Percentiles rank a stretch among this genome's conserved stretches.
Evolutionary conservation across 2,888 invertebrate species (phyloP).

Genomic region (Tenodera sinensis): DNA sequence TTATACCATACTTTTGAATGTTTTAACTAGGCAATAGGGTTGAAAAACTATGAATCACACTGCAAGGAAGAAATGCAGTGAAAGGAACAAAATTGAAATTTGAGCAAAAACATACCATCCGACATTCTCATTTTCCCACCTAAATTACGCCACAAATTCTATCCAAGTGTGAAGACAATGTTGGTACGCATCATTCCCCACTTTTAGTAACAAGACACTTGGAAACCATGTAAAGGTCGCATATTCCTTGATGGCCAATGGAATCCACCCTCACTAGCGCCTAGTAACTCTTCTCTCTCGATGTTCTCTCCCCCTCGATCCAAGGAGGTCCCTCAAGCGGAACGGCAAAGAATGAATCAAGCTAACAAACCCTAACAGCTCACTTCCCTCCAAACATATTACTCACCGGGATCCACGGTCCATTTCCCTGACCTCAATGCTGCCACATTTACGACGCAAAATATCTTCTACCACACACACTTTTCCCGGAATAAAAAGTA

Average conservation of each 20-base stretch:
- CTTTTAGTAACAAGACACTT: background rate
- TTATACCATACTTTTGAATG: too few species aligned
- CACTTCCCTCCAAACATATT: background rate
- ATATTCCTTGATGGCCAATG: background rate
- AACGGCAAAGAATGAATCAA: slow-evolving; percentile 1
- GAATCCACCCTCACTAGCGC: background rate
- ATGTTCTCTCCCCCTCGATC: background rate
- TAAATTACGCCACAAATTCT: background rate
- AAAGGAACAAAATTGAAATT: background rate
- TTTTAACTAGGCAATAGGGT: too few species aligned
- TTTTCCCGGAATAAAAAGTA: background rate
- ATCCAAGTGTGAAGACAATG: background rate
- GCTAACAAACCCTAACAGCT: background rate
- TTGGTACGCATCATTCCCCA: background rate
- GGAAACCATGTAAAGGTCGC: background rate
- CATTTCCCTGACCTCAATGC: background rate
- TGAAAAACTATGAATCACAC: too few species aligned
- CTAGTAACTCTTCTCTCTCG: background rate
- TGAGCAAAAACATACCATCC: background rate
- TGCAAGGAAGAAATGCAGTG: background rate
- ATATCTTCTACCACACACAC: background rate
- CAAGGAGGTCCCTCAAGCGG: background rate
- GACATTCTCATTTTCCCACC: background rate
- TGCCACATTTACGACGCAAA: background rate
- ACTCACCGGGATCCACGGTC: background rate